These are phyloP conservation scores for Thereva nobilitata DNA, from an alignment of 2,888 invertebrate species.

Conservation along the genomic window DNA sequence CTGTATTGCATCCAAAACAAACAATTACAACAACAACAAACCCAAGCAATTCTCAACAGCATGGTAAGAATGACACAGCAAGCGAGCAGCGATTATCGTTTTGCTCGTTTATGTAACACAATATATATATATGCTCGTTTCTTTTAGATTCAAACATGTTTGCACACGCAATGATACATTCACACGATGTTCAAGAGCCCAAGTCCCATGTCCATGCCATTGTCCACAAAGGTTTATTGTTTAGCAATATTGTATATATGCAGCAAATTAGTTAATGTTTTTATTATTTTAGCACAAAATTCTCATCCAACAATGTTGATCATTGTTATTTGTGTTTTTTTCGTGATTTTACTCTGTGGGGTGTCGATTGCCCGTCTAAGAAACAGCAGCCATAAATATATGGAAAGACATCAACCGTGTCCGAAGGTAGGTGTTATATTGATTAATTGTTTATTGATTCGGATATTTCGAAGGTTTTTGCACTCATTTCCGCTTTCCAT, in stretches of 20 bases:
- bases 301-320: constrained; percentile 57
- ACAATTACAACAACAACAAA: constrained; percentile 63
- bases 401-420: constrained; percentile 55
- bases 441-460: constrained; percentile 1
- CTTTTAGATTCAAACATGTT: constrained; percentile 56
- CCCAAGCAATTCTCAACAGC: constrained; percentile 57
- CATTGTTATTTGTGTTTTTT: constrained; percentile 55
- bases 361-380: constrained; percentile 56
- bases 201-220: constrained; percentile 53
- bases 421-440: constrained; percentile 51
- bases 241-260: constrained; percentile 48
- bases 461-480: too few species aligned
- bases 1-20: constrained; percentile 81
- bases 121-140: constrained; percentile 11
- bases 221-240: constrained; percentile 52
- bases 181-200: constrained; percentile 56
- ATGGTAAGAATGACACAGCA: constrained; percentile 35
- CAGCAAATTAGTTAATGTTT: neutral
- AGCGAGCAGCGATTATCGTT: too few species aligned
- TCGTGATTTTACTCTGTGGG: constrained; percentile 55
- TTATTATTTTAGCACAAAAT: constrained; percentile 50
- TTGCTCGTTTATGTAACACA: neutral
- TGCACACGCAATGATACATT: constrained; percentile 57
- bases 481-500: too few species aligned
- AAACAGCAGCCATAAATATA: constrained; percentile 52